A percentile compares a stretch with the other conserved stretches of the same genome.
Evolutionary conservation across 2,888 invertebrate species (phyloP).

Genomic region (Atrina japonica): DNA sequence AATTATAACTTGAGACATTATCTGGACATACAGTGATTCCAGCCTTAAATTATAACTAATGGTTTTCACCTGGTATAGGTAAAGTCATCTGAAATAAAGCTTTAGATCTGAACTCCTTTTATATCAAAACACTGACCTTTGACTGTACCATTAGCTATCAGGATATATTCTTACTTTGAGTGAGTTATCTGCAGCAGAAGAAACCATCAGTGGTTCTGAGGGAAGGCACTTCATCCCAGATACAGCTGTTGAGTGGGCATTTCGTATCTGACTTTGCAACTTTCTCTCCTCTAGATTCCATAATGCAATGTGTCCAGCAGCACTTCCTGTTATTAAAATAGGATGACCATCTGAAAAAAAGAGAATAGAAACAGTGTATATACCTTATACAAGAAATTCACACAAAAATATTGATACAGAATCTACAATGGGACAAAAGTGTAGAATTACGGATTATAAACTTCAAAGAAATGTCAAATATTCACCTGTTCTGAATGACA

Average conservation of each 20-base stretch:
- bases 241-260: conserved; percentile 88
- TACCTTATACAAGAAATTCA: neutral
- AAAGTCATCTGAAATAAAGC: no score
- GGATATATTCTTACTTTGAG: conserved; percentile 88
- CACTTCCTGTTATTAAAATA: conserved; percentile 92
- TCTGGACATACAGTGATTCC: no score
- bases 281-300: conserved; percentile 90
- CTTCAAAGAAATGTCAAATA: neutral
- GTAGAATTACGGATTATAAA: neutral
- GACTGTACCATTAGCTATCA: no score
- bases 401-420: neutral
- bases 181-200: conserved; percentile 96
- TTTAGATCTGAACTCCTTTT: no score
- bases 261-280: conserved; percentile 89
- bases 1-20: no score
- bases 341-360: conserved; percentile 87
- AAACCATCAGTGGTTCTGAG: conserved; percentile 93
- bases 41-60: no score
- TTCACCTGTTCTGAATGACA: conserved; percentile 88
- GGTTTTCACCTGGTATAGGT: no score
- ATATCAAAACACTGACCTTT: no score
- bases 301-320: conserved; percentile 92
- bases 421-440: neutral
- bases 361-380: neutral
- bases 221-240: conserved; percentile 91